Conservation (phyloP, 37 sponge, comb jelly and placozoan genomes). For the Agelas oroides region DNA sequence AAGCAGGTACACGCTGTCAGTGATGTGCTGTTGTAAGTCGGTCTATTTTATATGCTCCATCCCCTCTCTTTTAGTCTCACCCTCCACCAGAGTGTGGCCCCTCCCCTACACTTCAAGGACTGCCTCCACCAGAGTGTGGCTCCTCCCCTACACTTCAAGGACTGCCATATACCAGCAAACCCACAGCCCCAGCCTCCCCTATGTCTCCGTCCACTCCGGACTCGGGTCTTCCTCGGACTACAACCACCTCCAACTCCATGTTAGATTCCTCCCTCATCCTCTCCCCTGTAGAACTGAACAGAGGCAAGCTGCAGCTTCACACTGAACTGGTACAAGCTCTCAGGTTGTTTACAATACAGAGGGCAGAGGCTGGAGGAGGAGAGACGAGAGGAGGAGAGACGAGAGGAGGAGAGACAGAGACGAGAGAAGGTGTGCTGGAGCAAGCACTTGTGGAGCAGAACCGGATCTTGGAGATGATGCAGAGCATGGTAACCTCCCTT, state of each 20-base stretch:
- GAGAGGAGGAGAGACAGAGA: too few relatives aligned
- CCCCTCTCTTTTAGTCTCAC: not conserved
- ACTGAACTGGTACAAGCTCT: constrained; percentile 14
- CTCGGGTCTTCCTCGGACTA: too few relatives aligned
- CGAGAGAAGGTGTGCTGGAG: constrained; percentile 49
- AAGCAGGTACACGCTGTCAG: too few relatives aligned
- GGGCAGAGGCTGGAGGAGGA: not conserved
- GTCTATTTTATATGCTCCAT: not conserved
- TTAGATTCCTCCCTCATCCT: not conserved
- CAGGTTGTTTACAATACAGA: not conserved
- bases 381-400: not conserved
- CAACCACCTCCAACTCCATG: too few relatives aligned
- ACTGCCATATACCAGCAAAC: too few relatives aligned
- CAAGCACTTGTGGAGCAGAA: constrained; percentile 65
- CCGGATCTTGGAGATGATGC: constrained; percentile 61
- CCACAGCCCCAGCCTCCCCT: too few relatives aligned
- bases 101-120: too few relatives aligned
- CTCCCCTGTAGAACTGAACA: not conserved
- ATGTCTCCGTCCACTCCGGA: too few relatives aligned
- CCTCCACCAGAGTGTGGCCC: not conserved
- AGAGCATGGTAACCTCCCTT: constrained; percentile 45
- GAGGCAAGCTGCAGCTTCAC: constrained; percentile 15
- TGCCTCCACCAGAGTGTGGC: too few relatives aligned
- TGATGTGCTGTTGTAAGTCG: too few relatives aligned
- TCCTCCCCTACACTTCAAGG: too few relatives aligned